A percentile compares a stretch with the other conserved stretches of the same genome.
Evolutionary conservation across 1,140 invertebrate genomes (phyloP).

Genomic region (Spodoptera litura): DNA sequence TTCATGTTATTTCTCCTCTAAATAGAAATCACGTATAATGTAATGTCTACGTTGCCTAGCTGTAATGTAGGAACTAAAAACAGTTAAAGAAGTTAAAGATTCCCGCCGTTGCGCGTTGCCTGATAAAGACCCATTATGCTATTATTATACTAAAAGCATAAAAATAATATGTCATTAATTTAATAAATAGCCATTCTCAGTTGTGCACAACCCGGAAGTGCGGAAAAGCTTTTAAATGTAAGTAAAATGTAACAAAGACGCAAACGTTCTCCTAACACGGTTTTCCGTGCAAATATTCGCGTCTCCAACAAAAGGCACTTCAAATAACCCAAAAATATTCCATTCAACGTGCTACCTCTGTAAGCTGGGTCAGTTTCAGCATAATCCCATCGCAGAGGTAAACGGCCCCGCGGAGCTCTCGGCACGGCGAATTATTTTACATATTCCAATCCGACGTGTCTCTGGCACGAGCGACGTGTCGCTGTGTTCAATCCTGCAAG

Average conservation of each 20-base stretch:
- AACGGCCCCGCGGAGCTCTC: constrained; percentile 53
- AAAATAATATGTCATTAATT: neutral
- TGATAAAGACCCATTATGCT: constrained; percentile 8
- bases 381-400: constrained; percentile 53
- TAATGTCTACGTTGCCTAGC: neutral
- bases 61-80: neutral
- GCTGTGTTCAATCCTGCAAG: constrained; percentile 32
- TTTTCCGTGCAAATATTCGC: constrained; percentile 35
- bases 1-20: neutral
- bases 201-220: neutral
- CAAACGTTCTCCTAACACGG: constrained; percentile 16
- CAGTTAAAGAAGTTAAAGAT: neutral
- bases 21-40: neutral
- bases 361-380: constrained; percentile 53
- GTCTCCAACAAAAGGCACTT: constrained; percentile 36
- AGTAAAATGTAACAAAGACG: constrained; percentile 28
- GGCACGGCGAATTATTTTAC: constrained; percentile 55
- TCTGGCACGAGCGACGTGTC: constrained; percentile 24
- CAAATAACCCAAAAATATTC: constrained; percentile 52
- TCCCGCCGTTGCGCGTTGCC: neutral
- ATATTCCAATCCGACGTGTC: constrained; percentile 52
- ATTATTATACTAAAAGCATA: neutral
- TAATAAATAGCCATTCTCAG: neutral
- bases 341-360: constrained; percentile 45
- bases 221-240: constrained; percentile 21